phyloP scores from a whole-genome alignment of 2,888 invertebrate species.

The Heliconius erato region DNA sequence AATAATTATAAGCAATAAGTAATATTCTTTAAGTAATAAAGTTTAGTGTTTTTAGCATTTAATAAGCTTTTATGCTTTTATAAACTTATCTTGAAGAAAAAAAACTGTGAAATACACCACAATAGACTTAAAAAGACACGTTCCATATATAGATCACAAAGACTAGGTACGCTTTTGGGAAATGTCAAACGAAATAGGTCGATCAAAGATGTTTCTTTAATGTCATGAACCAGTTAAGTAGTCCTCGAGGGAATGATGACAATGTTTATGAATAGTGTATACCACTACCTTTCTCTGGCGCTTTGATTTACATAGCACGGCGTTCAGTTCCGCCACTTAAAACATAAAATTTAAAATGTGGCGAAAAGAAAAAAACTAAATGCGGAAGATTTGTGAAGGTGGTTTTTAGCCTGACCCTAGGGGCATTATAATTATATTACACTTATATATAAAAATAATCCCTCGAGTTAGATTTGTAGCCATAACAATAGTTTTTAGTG shows the following conservation, averaged over 20 bases:
- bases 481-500: neutral
- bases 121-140: neutral
- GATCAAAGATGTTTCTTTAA: constrained; percentile 37
- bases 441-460: neutral
- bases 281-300: neutral
- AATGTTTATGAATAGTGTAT: neutral
- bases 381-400: too few species aligned
- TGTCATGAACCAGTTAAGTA: constrained; percentile 34
- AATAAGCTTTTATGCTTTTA: too few species aligned
- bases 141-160: neutral
- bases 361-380: too few species aligned
- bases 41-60: neutral
- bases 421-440: too few species aligned
- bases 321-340: too few species aligned
- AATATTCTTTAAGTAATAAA: neutral
- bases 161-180: neutral
- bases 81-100: neutral
- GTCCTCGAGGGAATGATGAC: neutral
- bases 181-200: constrained; percentile 45
- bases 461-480: neutral
- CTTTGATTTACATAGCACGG: too few species aligned
- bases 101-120: neutral
- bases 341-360: too few species aligned
- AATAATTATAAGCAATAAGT: neutral
- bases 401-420: too few species aligned